phyloP scores from a whole-genome alignment of 1,140 invertebrate genomes.

The Plutomurus gul region DNA sequence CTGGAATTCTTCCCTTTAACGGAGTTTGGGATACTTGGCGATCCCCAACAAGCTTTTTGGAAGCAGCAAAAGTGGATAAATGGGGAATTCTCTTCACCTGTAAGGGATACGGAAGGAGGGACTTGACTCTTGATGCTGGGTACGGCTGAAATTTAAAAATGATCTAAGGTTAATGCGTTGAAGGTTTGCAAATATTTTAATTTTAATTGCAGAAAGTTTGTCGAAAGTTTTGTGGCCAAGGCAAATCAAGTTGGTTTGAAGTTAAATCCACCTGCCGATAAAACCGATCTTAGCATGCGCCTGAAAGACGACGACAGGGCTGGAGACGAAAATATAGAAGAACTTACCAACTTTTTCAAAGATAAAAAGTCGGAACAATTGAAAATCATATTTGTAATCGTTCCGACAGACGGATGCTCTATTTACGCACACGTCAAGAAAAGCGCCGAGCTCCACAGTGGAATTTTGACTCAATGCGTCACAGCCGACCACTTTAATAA shows the following conservation, averaged over 20 bases:
- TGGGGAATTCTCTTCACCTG: slow-evolving; percentile 25
- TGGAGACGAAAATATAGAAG: not conserved
- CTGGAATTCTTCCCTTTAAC: slow-evolving; percentile 16
- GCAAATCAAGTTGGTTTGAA: not conserved
- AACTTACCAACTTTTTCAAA: not conserved
- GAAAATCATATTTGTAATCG: slow-evolving; percentile 52
- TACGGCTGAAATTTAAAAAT: not conserved
- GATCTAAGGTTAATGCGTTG: not conserved
- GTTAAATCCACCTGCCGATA: not conserved
- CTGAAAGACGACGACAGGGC: too few species aligned
- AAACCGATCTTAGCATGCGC: not conserved
- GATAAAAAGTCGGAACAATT: slow-evolving; percentile 62
- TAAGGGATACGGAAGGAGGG: not conserved
- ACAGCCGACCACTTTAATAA: slow-evolving; percentile 64
- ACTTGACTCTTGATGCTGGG: not conserved
- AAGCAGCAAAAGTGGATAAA: not conserved
- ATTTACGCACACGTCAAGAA: slow-evolving; percentile 40
- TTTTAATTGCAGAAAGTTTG: not conserved
- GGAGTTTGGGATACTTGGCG: slow-evolving; percentile 43
- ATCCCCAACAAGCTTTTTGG: slow-evolving; percentile 32
- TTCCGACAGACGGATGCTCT: slow-evolving; percentile 35
- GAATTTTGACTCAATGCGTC: slow-evolving; percentile 81
- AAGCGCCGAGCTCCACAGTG: slow-evolving; percentile 66
- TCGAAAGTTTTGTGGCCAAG: not conserved
- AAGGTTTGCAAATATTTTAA: not conserved